Conservation (phyloP, 2,797 vertebrate species). For the Diplodus sargus region DNA sequence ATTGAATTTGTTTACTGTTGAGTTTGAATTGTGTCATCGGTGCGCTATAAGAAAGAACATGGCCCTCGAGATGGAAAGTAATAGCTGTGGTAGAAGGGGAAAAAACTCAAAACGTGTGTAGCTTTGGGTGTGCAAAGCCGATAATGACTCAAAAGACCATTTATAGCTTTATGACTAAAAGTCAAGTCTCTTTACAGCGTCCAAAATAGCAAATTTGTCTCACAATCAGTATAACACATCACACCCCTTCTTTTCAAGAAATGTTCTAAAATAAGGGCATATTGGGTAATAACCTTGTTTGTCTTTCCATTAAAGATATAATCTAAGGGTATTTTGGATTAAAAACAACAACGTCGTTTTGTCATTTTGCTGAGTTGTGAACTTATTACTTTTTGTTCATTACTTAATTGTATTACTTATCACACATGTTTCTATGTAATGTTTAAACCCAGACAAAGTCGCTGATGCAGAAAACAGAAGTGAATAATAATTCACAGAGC, state of each 20-base stretch:
- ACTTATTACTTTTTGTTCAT: too few relatives aligned
- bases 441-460: too few relatives aligned
- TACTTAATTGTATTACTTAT: too few relatives aligned
- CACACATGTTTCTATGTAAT: too few relatives aligned
- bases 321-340: too few relatives aligned
- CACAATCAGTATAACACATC: neutral
- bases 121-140: constrained; percentile 15
- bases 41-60: constrained; percentile 15
- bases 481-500: too few relatives aligned
- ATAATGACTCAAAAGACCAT: neutral
- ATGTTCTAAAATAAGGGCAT: neutral
- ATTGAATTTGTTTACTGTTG: constrained; percentile 43
- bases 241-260: neutral
- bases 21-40: constrained; percentile 34
- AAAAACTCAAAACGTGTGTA: neutral
- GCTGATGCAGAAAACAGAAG: too few relatives aligned
- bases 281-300: neutral
- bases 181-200: neutral
- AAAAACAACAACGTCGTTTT: too few relatives aligned
- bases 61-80: constrained; percentile 28
- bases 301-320: too few relatives aligned
- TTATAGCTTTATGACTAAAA: neutral
- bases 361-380: too few relatives aligned
- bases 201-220: neutral
- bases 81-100: neutral